phyloP scores from a whole-genome alignment of 2,113 vertebrate genomes.

The Larimichthys polyactis region DNA sequence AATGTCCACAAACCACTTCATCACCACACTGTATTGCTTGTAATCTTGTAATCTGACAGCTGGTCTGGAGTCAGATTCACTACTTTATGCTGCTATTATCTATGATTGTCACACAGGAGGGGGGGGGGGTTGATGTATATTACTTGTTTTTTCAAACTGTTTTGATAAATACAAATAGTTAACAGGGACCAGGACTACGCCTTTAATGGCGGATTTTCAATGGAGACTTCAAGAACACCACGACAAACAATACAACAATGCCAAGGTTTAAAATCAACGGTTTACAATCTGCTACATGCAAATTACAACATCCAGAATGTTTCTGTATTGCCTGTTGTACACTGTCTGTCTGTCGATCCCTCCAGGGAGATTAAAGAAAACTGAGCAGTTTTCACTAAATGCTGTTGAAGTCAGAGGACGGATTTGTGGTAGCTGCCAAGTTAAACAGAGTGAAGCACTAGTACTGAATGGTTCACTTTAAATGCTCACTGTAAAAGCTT shows the following conservation, averaged over 20 bases:
- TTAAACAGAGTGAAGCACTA: constrained; percentile 31
- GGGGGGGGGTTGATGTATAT: not conserved
- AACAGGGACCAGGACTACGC: not conserved
- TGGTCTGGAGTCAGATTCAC: constrained; percentile 36
- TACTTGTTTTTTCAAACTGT: constrained; percentile 12
- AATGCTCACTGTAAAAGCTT: constrained; percentile 50
- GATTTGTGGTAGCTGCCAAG: constrained; percentile 6
- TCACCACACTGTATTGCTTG: constrained; percentile 2
- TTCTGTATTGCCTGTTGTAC: constrained; percentile 11
- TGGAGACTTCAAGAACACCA: not conserved
- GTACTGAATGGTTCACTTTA: constrained; percentile 18
- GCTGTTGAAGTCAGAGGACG: not conserved
- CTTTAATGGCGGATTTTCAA: constrained; percentile 5
- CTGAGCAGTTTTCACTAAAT: constrained; percentile 1
- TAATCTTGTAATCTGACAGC: constrained; percentile 31
- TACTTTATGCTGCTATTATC: constrained; percentile 36
- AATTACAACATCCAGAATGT: constrained; percentile 4
- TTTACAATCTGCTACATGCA: constrained; percentile 30
- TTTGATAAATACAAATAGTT: constrained; percentile 5
- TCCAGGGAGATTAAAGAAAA: not conserved
- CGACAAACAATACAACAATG: not conserved
- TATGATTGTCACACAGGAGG: constrained; percentile 19
- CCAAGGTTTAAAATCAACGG: constrained; percentile 24
- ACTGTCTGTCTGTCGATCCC: not conserved
- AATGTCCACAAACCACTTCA: constrained; percentile 1